Evolutionary conservation across 2,113 vertebrate genomes (phyloP), one percentile per base, ranked within the genome.

Genomic region (Nycticorax nycticorax): DNA sequence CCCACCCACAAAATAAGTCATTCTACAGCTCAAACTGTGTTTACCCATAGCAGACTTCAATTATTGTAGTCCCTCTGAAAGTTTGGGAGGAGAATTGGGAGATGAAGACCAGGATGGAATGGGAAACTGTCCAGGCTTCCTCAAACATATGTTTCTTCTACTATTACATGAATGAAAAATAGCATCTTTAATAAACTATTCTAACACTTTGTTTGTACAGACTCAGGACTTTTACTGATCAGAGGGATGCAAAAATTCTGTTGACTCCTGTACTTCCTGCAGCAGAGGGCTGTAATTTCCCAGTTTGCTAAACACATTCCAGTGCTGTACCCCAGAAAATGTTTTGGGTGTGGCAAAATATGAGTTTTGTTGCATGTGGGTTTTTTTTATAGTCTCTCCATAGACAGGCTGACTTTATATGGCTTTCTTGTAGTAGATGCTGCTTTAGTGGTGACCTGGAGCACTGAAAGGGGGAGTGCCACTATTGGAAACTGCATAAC

Each of bases 361-460:
- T 0, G 3, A 66, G 41, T 73, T 88, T 69, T 33, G 43, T 79
- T 88, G 47, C 45, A 1, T 74, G n/a, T 35, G 26, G 5, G 3
- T 11, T 43, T 79, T 92, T 89, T 89, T 89, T 62, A 26, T 74
- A 88, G 85, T 39, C 57, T 82, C 24, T 94, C 17, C 8, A 4
- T 33, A 55, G 78, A 62, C 48, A 56, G 48, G 35, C 39, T 91
- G 87, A 66, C 78, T 93, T 93, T 74, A 86, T 88, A 67, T 93
- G 88, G 88, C 85, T 74, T 73, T 79, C 88, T 73, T 59, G 32
- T 85, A 53, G 82, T n/a, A 91, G 60, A 39, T 78, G 60, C 76
- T 57, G 67, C 59, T 85, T 92, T 82, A 80, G 55, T 62, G 19
- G 66, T 93, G 92, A 90, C 75, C 90, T 92, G 85, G 78, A 90